Percentiles rank a stretch among this genome's conserved stretches.
Evolutionary conservation across 1,140 invertebrate species (phyloP).

Genomic region (Sarcophaga peregrina): DNA sequence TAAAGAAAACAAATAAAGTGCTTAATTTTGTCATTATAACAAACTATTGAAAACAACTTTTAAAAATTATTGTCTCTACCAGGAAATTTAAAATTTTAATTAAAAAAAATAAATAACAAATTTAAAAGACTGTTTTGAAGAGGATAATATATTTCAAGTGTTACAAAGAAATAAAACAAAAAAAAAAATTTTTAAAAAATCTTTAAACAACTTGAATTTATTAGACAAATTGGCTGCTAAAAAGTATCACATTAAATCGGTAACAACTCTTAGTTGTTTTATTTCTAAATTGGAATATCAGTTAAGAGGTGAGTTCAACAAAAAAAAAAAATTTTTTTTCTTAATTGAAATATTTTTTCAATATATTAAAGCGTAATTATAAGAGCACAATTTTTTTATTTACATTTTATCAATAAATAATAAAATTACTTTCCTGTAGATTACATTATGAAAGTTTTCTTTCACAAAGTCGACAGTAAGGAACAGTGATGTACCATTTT

Average conservation of each 20-base stretch:
- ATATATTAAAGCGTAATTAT: too few relatives aligned
- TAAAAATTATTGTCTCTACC: not conserved
- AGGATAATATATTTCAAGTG: not conserved
- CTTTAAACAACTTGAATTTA: not conserved
- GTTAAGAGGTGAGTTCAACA: constrained; percentile 36
- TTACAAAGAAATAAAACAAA: not conserved
- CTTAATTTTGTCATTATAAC: not conserved
- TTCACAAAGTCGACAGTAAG: too few relatives aligned
- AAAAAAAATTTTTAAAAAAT: constrained; percentile 21
- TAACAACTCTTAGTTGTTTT: constrained; percentile 30
- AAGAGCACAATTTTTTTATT: too few relatives aligned
- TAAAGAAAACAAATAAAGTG: not conserved
- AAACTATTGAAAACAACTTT: not conserved
- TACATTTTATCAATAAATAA: too few relatives aligned
- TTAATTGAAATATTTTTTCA: too few relatives aligned
- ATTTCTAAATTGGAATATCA: constrained; percentile 42
- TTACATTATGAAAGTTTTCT: too few relatives aligned
- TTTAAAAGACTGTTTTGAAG: not conserved
- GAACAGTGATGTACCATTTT: too few relatives aligned
- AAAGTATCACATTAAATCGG: not conserved
- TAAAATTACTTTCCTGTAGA: too few relatives aligned
- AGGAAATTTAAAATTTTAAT: constrained; percentile 12
- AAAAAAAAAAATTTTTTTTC: too few relatives aligned
- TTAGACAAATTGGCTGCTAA: constrained; percentile 30
- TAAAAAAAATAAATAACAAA: not conserved